These are phyloP conservation scores for cattle (Bos taurus) DNA, from an alignment of 2,113 vertebrate genomes.

Conservation along the genomic window DNA sequence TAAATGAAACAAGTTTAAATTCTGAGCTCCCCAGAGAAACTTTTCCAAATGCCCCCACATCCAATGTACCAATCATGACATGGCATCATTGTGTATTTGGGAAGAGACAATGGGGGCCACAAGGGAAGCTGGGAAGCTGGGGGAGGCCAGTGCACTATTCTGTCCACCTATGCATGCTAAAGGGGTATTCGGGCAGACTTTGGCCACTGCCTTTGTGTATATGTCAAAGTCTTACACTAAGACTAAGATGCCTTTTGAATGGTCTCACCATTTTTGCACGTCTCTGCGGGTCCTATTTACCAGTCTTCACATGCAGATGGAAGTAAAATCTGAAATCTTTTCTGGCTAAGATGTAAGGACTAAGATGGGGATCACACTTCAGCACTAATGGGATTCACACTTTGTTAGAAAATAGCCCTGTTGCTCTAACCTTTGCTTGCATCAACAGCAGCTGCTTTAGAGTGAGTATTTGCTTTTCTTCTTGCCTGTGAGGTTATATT, in stretches of 20 bases:
- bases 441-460: slow-evolving; percentile 9
- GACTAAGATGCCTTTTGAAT: slow-evolving; percentile 29
- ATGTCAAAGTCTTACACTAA: not conserved
- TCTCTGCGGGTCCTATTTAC: not conserved
- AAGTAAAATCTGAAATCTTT: not conserved
- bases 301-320: slow-evolving; percentile 13
- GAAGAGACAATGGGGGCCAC: not conserved
- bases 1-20: slow-evolving; percentile 31
- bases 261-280: not conserved
- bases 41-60: not conserved
- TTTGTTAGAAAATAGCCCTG: slow-evolving; percentile 40
- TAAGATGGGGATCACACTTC: not conserved
- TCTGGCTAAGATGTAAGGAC: not conserved
- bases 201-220: not conserved
- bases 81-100: not conserved
- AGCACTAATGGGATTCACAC: slow-evolving; percentile 20
- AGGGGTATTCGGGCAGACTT: not conserved
- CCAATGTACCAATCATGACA: not conserved
- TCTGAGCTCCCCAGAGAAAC: not conserved
- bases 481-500: slow-evolving; percentile 8
- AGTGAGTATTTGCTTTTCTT: slow-evolving; percentile 49
- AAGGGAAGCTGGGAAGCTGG: not conserved
- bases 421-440: slow-evolving; percentile 53
- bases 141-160: not conserved
- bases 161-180: not conserved